Percentiles rank a stretch among this genome's conserved stretches.
Evolutionary conservation across 2,888 invertebrate genomes (phyloP).

Genomic region (Aplocera efformata): DNA sequence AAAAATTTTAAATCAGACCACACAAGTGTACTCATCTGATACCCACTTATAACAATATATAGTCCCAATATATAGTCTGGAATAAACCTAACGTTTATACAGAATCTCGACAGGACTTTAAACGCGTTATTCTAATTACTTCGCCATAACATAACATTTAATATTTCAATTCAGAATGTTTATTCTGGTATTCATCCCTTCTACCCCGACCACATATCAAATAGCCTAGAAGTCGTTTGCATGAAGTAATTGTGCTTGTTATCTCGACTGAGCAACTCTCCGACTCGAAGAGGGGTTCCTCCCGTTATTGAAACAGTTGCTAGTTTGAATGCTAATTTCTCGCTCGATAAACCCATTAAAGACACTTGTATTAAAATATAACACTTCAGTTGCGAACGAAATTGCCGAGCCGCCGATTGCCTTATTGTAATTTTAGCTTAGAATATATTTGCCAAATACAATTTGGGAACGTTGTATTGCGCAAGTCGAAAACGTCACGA

Average conservation of each 20-base stretch:
- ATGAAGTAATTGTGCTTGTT: constrained; percentile 42
- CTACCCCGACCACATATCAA: constrained; percentile 28
- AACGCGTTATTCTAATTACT: not conserved
- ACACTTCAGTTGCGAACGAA: constrained; percentile 30
- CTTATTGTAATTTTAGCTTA: constrained; percentile 19
- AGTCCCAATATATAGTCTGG: no score
- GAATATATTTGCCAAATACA: constrained; percentile 23
- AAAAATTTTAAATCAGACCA: no score
- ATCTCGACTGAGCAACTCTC: constrained; percentile 39
- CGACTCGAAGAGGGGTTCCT: constrained; percentile 34
- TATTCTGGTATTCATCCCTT: constrained; percentile 18
- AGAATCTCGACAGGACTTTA: no score
- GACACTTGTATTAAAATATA: constrained; percentile 37
- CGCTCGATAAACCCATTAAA: constrained; percentile 37
- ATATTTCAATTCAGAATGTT: constrained; percentile 18
- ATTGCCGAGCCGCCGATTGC: constrained; percentile 23
- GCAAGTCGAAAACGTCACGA: not conserved
- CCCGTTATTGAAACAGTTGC: constrained; percentile 39
- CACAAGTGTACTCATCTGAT: no score
- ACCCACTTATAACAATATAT: no score
- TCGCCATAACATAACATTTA: constrained; percentile 2
- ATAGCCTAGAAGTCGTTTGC: constrained; percentile 34
- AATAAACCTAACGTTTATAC: no score
- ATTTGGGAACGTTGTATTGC: constrained; percentile 14
- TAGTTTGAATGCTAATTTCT: constrained; percentile 40